Base-by-base conservation (phyloP, 2,888 invertebrate species). In the Willowsia nigromaculata region DNA sequence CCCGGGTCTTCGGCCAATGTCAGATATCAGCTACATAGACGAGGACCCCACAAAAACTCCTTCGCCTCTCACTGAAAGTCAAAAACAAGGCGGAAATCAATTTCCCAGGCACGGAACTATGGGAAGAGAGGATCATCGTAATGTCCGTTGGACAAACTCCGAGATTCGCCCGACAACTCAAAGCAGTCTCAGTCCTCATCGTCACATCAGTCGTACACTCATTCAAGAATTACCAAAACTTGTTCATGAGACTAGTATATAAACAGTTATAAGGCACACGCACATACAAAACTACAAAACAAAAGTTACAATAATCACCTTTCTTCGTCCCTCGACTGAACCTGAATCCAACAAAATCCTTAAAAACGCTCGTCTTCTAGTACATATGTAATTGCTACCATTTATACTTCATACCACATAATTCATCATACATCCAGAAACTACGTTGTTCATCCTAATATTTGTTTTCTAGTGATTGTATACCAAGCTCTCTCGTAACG, bases 21-120 rank as follows among this genome's bases (percentile, higher is more conserved):
- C 96, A 93, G 97, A 97, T 96, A 96, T 97, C 96, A 96, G 96
- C 94, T 97, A 96, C 95, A 96, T 96, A 94, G 96, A 96, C 95
- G 96, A 96, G 94, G 96, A 96, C 93, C 94, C 94, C 93, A 94
- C 93, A 90, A 94, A 94, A 94, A 94, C 94, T 93, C 94, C 94
- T 91, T 94, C 94, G 91, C 94, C 94, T 91, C 93, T 93, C 91
- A 93, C 93, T 89, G 93, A 93, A 90, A 92, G 92, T 90, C 93
- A 93, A 89, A 92, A 91, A 81, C 65, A 91, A 27, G 83, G 88
- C 18, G 88, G 90, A 62, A 91, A 90, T 90, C 91, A 91, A 78
- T 81, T 90, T 65, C 90, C 89, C 18, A 85, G 90, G 50, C 90
- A 88, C 81, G 91, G 91, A 62, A 86, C 86, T 65, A 90, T 90